Evolutionary conservation across 2,888 invertebrate species (phyloP), one percentile per base, ranked within the genome.

Genomic region (Helobdella robusta): DNA sequence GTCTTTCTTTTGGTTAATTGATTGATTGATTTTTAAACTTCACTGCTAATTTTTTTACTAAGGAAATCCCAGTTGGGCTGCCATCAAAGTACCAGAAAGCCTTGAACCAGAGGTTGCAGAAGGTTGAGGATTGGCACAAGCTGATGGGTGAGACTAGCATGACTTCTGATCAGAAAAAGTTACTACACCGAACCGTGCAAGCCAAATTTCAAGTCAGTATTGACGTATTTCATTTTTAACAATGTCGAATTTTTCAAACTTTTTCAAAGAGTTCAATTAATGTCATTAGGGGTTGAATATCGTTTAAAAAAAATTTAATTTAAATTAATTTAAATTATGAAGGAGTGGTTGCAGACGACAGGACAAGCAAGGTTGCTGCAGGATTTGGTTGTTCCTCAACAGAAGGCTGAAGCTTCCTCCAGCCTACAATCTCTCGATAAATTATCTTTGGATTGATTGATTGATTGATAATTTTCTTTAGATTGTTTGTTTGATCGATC

Each of bases 161-260:
- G 25, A 69, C 70, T 23, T 67, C 73, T 15, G 75, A 75, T 20
- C 78, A 78, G 69, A 69, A 75, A 28, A 76, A 74, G 65, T 75
- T 76, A 65, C 78, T 79, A 64, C 78, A 78, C 70, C 70, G 69
- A 35, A 66, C 78, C 25, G 78, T 79, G 1, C 78, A 79, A 69
- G 71, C 73, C 25, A 68, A 75, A 48, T 79, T 79, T 66, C 77
- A 77, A 67, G 71, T 70, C 20, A 58, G 48, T 46, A n/a, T 20
- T 54, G 15, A 32, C 2, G 11, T n/a, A 32, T 36, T 48, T 3
- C 1, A 20, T 46, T 8, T 3, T 32, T 25, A 52, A n/a, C 2
- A 36, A 23, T 61, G 8, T 18, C 11, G n/a, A 23, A 50, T 15
- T 25, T n/a, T 46, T 35, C 46, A 28, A 46, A 15, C 30, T 30